Evolutionary conservation across 2,113 vertebrate genomes (phyloP), one percentile per base, ranked within the genome.

Genomic region (Meleagris gallopavo): DNA sequence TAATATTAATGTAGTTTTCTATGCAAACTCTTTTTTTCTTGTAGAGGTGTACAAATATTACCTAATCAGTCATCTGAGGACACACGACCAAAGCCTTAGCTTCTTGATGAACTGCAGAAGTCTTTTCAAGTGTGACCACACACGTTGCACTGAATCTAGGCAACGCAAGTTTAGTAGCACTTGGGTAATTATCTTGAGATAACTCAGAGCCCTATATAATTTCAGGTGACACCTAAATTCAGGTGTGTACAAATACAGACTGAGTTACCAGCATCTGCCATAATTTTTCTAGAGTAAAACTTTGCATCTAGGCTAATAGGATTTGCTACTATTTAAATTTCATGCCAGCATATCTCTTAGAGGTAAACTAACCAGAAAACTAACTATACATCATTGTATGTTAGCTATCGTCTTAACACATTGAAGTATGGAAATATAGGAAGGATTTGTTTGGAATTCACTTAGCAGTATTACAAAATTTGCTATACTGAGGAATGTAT

Each of bases 21-120:
- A 38, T 18, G 60, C 9, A 87, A 78, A 48, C 27, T 32, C 27
- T 72, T 84, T 43, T 89, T 73, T 79, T 84, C 48, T 43, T 62
- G 11, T 24, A 82, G 40, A 72, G n/a, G 10, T 85, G 21, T 55
- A 85, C 48, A 97, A 50, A 83, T 57, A 85, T 46, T 69, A 82
- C 62, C 57, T 73, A 69, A 79, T 40, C 54, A 50, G 70, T 75
- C 80, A 90, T 64, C 52, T 88, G 38, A 88, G 32, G 62, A 87
- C 69, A 92, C 9, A 30, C 4, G 27, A 40, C 29, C 32, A 65
- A 89, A 93, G 66, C 66, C n/a, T 76, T 78, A 62, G 27, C 48
- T 85, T 83, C 73, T 29, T 86, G 73, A 93, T 79, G 77, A 82
- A 88, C 52, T 88, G 69, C 80, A 92, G 83, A 88, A 93, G 62